These are phyloP conservation scores for Archaeoteleia sp. DNA, from an alignment of 2,888 invertebrate species.

Conservation along the genomic window DNA sequence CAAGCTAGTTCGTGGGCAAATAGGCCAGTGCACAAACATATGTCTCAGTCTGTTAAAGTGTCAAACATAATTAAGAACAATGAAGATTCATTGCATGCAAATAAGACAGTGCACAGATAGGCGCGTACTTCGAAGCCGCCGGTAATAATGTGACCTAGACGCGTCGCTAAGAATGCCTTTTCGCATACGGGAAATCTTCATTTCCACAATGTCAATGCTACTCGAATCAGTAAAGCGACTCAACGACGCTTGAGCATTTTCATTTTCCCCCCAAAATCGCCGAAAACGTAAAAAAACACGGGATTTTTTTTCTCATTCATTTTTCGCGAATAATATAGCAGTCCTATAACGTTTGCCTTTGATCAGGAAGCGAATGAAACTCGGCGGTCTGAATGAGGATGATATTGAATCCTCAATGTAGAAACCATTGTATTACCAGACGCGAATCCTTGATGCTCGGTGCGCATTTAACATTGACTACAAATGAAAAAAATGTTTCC, in stretches of 20 bases:
- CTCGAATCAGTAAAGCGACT: neutral
- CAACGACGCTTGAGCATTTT: neutral
- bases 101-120: too few species aligned
- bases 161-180: neutral
- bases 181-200: neutral
- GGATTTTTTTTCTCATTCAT: constrained; percentile 23
- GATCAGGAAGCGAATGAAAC: constrained; percentile 51
- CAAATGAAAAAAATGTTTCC: constrained; percentile 28
- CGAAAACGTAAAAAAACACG: constrained; percentile 11
- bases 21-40: too few species aligned
- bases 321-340: constrained; percentile 48
- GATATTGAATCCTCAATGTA: constrained; percentile 50
- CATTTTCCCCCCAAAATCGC: constrained; percentile 14
- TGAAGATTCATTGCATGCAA: too few species aligned
- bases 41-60: too few species aligned
- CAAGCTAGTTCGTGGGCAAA: too few species aligned
- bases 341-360: constrained; percentile 48
- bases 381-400: constrained; percentile 50
- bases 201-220: neutral
- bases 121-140: too few species aligned
- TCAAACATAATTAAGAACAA: too few species aligned
- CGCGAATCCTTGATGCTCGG: constrained; percentile 27
- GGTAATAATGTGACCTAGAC: too few species aligned
- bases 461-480: constrained; percentile 24
- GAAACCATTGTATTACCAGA: constrained; percentile 46